These are phyloP conservation scores for Tenthredo amoena DNA, from an alignment of 2,888 invertebrate species.

Conservation along the genomic window DNA sequence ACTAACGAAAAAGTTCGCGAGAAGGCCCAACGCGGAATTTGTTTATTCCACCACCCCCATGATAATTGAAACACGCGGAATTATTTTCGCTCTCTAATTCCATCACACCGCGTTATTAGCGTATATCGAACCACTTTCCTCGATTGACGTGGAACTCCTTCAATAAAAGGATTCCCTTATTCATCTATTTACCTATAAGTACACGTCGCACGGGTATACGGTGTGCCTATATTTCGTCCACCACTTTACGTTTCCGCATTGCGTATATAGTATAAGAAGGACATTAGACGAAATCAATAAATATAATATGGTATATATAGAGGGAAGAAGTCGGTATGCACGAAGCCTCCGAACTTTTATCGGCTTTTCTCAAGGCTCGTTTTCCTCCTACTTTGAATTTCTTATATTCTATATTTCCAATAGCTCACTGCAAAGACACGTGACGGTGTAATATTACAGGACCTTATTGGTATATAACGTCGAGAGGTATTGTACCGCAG, in stretches of 20 bases:
- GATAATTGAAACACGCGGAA: background rate
- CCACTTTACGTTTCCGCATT: constrained; percentile 41
- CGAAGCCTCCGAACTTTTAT: constrained; percentile 30
- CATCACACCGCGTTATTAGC: background rate
- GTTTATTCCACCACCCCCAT: background rate
- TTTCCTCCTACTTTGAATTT: constrained; percentile 32
- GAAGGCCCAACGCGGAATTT: background rate
- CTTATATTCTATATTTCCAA: constrained; percentile 23
- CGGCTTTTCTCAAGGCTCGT: constrained; percentile 44
- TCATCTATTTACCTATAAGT: background rate
- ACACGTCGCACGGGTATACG: background rate
- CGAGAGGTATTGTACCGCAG: constrained; percentile 38
- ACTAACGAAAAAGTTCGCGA: constrained; percentile 38
- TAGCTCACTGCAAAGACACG: constrained; percentile 3
- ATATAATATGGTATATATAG: background rate
- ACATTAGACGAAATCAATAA: constrained; percentile 35
- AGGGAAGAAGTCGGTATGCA: constrained; percentile 11
- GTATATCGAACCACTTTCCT: background rate
- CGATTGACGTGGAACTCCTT: background rate
- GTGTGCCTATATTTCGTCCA: background rate
- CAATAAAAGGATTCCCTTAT: background rate
- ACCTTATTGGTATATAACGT: constrained; percentile 40
- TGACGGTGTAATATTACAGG: constrained; percentile 35
- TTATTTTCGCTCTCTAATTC: background rate
- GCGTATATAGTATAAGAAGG: constrained; percentile 27